phyloP scores from a whole-genome alignment of 1,140 invertebrate species.

The Diachasmimorpha longicaudata region DNA sequence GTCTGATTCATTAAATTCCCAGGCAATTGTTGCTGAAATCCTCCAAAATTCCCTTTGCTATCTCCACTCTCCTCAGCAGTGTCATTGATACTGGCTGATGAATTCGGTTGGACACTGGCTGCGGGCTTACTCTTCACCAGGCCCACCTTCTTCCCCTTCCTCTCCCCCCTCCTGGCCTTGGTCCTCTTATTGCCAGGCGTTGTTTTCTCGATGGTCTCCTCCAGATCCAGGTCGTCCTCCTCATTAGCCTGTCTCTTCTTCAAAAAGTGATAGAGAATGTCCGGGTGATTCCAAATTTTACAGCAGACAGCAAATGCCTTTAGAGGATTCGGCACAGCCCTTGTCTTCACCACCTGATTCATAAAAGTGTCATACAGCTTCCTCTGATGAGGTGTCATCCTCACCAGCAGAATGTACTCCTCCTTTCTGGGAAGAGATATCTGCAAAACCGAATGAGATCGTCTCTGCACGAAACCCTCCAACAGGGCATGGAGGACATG shows the following conservation, averaged over 20 bases:
- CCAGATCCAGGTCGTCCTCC: constrained; percentile 90
- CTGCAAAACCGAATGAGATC: constrained; percentile 88
- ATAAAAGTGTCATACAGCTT: constrained; percentile 90
- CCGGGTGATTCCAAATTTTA: constrained; percentile 99
- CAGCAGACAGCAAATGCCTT: constrained; percentile 98
- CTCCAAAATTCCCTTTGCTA: constrained; percentile 29
- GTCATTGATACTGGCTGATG: constrained; percentile 44
- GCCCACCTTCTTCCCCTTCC: constrained; percentile 53
- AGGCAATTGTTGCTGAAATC: constrained; percentile 41
- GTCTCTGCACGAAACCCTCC: constrained; percentile 90
- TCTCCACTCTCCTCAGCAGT: neutral
- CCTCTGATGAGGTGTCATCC: constrained; percentile 87
- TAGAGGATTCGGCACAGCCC: constrained; percentile 91
- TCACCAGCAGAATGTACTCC: constrained; percentile 88
- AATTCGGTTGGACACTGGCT: constrained; percentile 72
- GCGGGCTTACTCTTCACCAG: constrained; percentile 67
- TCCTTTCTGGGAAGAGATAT: constrained; percentile 87
- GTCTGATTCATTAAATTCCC: constrained; percentile 31
- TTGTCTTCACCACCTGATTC: constrained; percentile 85
- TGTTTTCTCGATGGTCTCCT: constrained; percentile 66
- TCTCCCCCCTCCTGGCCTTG: constrained; percentile 57
- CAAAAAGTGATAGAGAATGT: constrained; percentile 92
- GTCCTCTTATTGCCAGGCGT: constrained; percentile 48
- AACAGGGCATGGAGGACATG: constrained; percentile 89
- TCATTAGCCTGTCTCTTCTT: constrained; percentile 81